Percentiles rank a stretch among this genome's conserved stretches.
Conservation (phyloP, 2,888 invertebrate species). For the Ophion ventricosus region DNA sequence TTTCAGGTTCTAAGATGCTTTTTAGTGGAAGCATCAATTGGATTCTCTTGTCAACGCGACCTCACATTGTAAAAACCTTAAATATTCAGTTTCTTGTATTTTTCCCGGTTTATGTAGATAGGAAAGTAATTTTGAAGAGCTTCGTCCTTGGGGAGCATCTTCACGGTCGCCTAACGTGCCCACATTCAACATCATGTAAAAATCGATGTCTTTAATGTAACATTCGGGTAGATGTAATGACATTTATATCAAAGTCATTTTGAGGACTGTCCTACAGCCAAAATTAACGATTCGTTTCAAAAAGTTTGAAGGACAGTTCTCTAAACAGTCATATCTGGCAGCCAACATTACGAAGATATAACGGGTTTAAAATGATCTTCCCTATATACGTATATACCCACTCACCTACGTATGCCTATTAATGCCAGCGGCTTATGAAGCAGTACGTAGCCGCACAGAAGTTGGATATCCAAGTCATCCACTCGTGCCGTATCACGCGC, state of each 20-base stretch:
- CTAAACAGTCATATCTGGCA: neutral
- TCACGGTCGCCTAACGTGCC: too few species aligned
- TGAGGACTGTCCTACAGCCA: neutral
- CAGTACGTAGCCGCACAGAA: slow-evolving; percentile 52
- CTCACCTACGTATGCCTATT: slow-evolving; percentile 55
- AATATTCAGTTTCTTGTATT: too few species aligned
- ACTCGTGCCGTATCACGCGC: slow-evolving; percentile 59
- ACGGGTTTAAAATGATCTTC: neutral
- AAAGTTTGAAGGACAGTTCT: neutral
- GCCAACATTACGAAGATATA: neutral
- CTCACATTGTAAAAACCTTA: too few species aligned
- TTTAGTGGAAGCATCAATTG: too few species aligned
- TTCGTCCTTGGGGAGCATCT: too few species aligned
- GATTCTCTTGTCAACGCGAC: too few species aligned
- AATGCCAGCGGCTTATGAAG: slow-evolving; percentile 57
- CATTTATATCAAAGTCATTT: neutral
- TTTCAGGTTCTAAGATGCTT: too few species aligned
- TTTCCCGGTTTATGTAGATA: too few species aligned
- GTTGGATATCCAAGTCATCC: slow-evolving; percentile 62
- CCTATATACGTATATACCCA: slow-evolving; percentile 4
- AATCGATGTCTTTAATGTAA: too few species aligned
- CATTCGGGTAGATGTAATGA: too few species aligned
- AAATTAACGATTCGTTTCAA: neutral
- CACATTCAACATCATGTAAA: too few species aligned
- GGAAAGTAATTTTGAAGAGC: too few species aligned